phyloP scores from a whole-genome alignment of 2,113 vertebrate species.

The Centropus unirufus region DNA sequence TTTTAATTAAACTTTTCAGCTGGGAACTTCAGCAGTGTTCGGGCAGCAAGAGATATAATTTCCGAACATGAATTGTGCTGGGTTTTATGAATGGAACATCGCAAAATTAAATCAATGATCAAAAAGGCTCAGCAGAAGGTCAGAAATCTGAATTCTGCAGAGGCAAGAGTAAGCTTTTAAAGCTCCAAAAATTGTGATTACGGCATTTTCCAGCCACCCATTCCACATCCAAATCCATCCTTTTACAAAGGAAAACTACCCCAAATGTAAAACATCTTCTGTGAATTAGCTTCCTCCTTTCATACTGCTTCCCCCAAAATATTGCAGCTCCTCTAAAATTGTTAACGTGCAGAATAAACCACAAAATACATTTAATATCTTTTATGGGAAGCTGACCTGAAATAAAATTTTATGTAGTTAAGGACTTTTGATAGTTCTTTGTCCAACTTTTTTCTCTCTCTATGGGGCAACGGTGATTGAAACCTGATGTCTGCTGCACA shows the following conservation, averaged over 20 bases:
- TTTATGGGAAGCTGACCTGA: conserved; percentile 78
- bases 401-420: conserved; percentile 83
- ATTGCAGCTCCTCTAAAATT: conserved; percentile 62
- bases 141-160: conserved; percentile 1
- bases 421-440: conserved; percentile 79
- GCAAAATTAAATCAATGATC: conserved; percentile 17
- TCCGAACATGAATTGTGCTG: neutral
- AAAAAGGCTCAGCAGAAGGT: neutral
- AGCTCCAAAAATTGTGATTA: neutral
- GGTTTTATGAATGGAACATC: conserved; percentile 49
- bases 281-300: conserved; percentile 65
- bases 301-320: conserved; percentile 64
- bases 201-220: neutral
- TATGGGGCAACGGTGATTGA: conserved; percentile 75
- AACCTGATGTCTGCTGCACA: conserved; percentile 78
- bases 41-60: conserved; percentile 25
- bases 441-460: conserved; percentile 73
- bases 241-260: conserved; percentile 40
- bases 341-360: conserved; percentile 69
- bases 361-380: conserved; percentile 79
- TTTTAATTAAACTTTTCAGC: conserved; percentile 88
- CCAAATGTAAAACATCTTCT: conserved; percentile 62
- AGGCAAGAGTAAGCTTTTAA: neutral
- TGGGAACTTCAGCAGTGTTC: conserved; percentile 65
- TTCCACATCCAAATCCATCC: neutral